Conservation (phyloP, 2,888 invertebrate species). For the Drosophila kambysellisi region DNA sequence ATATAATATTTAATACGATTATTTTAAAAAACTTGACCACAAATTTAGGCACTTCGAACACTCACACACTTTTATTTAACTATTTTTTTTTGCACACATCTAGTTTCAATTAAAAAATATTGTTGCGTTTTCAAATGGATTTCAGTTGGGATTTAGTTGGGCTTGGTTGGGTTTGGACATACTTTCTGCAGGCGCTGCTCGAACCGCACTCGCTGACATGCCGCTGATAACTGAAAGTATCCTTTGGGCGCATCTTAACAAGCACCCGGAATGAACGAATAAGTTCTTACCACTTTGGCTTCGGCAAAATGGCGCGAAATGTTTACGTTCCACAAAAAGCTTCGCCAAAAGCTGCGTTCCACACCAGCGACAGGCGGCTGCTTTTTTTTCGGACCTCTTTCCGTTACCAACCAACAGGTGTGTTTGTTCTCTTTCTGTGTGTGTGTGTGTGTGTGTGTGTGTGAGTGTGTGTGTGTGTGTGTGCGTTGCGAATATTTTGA, state of each 20-base stretch:
- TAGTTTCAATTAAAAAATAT: neutral
- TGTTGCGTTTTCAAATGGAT: neutral
- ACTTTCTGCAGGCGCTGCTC: slow-evolving; percentile 13
- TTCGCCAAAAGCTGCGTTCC: slow-evolving; percentile 65
- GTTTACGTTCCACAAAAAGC: slow-evolving; percentile 66
- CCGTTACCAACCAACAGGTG: slow-evolving; percentile 58
- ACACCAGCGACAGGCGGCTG: slow-evolving; percentile 37
- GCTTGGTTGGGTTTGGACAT: neutral
- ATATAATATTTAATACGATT: neutral
- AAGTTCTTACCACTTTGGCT: slow-evolving; percentile 67
- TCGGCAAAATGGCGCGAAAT: slow-evolving; percentile 72
- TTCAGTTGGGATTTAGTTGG: neutral
- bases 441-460: slow-evolving; percentile 27
- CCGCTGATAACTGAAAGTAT: slow-evolving; percentile 67
- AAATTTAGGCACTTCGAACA: neutral
- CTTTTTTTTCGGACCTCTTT: slow-evolving; percentile 12
- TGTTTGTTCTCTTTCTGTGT: slow-evolving; percentile 29
- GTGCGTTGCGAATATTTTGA: slow-evolving; percentile 5
- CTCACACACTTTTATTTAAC: neutral
- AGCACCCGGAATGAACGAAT: slow-evolving; percentile 31
- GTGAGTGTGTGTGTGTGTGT: neutral
- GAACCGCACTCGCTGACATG: slow-evolving; percentile 66
- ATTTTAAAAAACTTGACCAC: neutral
- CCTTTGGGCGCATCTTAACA: slow-evolving; percentile 67
- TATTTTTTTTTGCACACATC: neutral